These are phyloP conservation scores for Myoxocephalus aenaeus DNA, from an alignment of 2,797 vertebrate genomes.

Conservation along the genomic window DNA sequence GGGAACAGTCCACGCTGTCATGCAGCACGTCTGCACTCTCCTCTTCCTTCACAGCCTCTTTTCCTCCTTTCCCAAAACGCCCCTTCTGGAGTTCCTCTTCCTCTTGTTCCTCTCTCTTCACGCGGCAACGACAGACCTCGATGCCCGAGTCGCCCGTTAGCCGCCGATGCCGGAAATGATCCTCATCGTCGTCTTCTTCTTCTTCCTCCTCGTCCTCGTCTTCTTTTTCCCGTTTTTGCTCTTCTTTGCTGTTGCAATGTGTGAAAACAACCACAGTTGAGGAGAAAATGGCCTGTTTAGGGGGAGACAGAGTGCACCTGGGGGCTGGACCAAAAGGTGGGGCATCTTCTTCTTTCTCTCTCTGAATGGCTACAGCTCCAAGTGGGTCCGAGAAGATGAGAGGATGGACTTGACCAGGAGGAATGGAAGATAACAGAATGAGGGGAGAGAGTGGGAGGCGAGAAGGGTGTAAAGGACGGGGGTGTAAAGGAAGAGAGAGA, in stretches of 20 bases:
- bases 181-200: conserved; percentile 69
- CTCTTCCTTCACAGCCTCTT: conserved; percentile 45
- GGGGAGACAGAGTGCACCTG: conserved; percentile 41
- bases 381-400: conserved; percentile 65
- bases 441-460: conserved; percentile 71
- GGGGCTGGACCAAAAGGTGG: neutral
- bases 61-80: conserved; percentile 18
- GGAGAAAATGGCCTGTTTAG: conserved; percentile 75
- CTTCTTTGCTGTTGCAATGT: conserved; percentile 53
- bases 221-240: conserved; percentile 53
- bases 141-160: conserved; percentile 93
- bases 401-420: conserved; percentile 60
- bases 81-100: conserved; percentile 68
- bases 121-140: conserved; percentile 88
- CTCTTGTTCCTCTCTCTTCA: conserved; percentile 78
- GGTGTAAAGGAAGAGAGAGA: conserved; percentile 64
- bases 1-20: conserved; percentile 73
- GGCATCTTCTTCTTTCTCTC: conserved; percentile 37
- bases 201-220: conserved; percentile 72
- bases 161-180: conserved; percentile 86
- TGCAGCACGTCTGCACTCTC: conserved; percentile 59
- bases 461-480: conserved; percentile 46
- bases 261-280: conserved; percentile 73
- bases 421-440: conserved; percentile 62
- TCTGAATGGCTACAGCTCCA: conserved; percentile 41